phyloP scores from a whole-genome alignment of 2,888 invertebrate genomes.

The Cantharis nigra region DNA sequence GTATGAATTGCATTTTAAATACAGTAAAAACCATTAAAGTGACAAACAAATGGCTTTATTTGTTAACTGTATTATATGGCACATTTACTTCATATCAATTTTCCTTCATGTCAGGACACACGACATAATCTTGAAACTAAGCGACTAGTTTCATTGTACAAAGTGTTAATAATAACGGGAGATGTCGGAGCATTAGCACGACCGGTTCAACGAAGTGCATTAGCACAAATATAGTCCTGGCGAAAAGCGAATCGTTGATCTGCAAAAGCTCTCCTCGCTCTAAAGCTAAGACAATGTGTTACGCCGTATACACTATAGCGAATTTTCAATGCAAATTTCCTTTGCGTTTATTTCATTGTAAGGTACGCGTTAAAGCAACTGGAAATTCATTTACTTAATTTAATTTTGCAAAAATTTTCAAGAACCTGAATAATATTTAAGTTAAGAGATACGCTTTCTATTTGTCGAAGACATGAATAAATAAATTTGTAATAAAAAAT shows the following conservation, averaged over 20 bases:
- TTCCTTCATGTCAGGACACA: conserved; percentile 4
- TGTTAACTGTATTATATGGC: neutral
- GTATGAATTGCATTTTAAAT: neutral
- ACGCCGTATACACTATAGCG: conserved; percentile 8
- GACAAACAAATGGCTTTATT: neutral
- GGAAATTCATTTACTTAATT: neutral
- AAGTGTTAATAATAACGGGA: conserved; percentile 22
- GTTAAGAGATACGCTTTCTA: neutral
- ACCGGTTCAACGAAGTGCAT: conserved; percentile 23
- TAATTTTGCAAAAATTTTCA: neutral
- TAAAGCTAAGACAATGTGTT: conserved; percentile 24
- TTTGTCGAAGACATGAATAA: neutral
- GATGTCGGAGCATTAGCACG: conserved; percentile 17
- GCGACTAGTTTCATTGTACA: conserved; percentile 13
- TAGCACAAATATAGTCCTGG: conserved; percentile 18
- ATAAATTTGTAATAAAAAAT: neutral
- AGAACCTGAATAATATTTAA: neutral
- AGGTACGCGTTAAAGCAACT: neutral
- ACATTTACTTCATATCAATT: neutral
- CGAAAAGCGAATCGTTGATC: conserved; percentile 21
- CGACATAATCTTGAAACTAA: conserved; percentile 16
- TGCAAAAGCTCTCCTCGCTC: conserved; percentile 17
- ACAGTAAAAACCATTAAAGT: neutral
- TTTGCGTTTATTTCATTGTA: neutral
- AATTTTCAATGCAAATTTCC: conserved; percentile 9